Evolutionary conservation across 2,888 invertebrate genomes (phyloP).

Genomic region (Pristionchus fissidentatus): DNA sequence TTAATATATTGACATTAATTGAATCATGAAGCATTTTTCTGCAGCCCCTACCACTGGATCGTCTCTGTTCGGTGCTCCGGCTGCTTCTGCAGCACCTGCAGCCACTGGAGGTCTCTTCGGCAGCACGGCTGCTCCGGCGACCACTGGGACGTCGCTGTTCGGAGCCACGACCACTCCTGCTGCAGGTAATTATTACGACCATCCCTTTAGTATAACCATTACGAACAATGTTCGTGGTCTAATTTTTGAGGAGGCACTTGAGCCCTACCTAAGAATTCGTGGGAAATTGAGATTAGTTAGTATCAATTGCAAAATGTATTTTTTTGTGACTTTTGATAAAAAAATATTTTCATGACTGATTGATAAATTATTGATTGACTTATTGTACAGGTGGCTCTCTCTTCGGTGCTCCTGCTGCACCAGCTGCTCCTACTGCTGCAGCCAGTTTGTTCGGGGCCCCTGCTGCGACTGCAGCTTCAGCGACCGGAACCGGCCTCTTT

Average conservation of each 20-base stretch:
- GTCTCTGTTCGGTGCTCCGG: conserved; percentile 36
- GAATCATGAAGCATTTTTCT: too few species aligned
- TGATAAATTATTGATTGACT: too few species aligned
- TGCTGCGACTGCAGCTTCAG: background rate
- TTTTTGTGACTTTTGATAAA: too few species aligned
- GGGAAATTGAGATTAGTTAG: too few species aligned
- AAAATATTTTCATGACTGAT: too few species aligned
- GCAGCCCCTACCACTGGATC: conserved; percentile 4
- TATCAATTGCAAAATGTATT: too few species aligned
- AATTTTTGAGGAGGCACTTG: too few species aligned
- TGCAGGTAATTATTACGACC: too few species aligned
- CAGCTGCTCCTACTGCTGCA: background rate
- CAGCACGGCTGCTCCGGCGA: background rate
- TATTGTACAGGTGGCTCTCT: background rate
- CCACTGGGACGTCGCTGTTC: conserved; percentile 33
- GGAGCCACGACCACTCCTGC: conserved; percentile 19
- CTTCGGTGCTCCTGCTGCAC: conserved; percentile 32
- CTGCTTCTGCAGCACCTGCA: conserved; percentile 43
- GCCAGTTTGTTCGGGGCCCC: conserved; percentile 46
- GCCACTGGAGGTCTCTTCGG: conserved; percentile 28
- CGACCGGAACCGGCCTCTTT: background rate
- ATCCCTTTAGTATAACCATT: too few species aligned
- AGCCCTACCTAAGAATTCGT: too few species aligned
- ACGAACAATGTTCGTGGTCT: too few species aligned
- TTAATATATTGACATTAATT: too few species aligned